phyloP scores from a whole-genome alignment of 2,797 vertebrate genomes.

The Psittacula echo region DNA sequence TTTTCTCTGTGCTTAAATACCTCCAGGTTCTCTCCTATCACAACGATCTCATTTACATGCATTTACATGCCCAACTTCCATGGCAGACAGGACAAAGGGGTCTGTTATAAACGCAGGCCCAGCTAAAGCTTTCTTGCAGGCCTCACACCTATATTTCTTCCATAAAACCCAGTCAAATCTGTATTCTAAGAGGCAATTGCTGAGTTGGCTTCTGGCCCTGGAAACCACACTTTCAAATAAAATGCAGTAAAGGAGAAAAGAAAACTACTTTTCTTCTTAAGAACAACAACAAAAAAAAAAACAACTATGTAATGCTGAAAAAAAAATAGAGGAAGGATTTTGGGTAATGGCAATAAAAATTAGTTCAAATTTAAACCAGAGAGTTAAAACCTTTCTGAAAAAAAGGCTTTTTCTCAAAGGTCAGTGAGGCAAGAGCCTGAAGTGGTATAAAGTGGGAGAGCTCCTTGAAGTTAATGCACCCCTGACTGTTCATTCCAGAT shows the following conservation, averaged over 20 bases:
- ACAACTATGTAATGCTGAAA: background rate
- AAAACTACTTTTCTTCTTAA: slow-evolving; percentile 33
- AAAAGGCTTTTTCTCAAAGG: background rate
- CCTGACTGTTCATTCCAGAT: background rate
- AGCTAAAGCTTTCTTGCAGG: background rate
- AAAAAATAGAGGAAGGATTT: background rate
- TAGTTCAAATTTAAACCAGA: background rate
- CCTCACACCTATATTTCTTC: slow-evolving; percentile 53
- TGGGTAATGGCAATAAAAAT: slow-evolving; percentile 1
- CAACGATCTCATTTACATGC: background rate
- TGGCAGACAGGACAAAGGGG: background rate
- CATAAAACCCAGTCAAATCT: slow-evolving; percentile 41
- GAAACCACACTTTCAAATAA: slow-evolving; percentile 64
- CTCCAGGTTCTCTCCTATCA: background rate
- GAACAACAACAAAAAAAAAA: slow-evolving; percentile 48
- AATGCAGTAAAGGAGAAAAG: slow-evolving; percentile 31
- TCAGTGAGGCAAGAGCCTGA: background rate
- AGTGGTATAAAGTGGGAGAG: background rate
- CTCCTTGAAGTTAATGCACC: background rate
- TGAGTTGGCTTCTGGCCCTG: slow-evolving; percentile 40
- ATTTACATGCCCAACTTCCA: background rate
- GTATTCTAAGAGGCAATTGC: slow-evolving; percentile 21
- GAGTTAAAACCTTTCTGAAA: background rate
- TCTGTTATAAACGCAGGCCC: background rate
- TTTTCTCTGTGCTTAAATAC: background rate